These are phyloP conservation scores for Siderastrea radians DNA, from an alignment of 92 coral and sea anemone genomes.

Conservation along the genomic window DNA sequence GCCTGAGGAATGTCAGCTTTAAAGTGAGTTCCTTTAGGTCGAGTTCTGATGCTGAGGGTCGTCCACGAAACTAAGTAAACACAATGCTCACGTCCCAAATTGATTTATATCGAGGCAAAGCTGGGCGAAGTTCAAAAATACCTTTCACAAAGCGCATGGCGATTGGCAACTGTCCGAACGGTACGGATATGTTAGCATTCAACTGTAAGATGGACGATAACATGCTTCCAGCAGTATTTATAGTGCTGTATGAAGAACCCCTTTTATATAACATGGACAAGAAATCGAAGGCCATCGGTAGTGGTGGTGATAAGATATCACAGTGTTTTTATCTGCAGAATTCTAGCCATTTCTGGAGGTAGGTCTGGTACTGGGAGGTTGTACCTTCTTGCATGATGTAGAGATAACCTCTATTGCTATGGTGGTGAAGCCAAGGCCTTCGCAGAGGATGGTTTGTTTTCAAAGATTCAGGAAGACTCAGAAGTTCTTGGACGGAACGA, in stretches of 20 bases:
- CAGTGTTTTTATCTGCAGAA: slow-evolving; percentile 18
- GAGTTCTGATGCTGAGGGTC: slow-evolving; percentile 27
- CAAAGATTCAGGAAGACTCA: slow-evolving; percentile 36
- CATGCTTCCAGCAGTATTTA: slow-evolving; percentile 59
- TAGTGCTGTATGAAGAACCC: slow-evolving; percentile 44
- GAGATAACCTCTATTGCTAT: slow-evolving; percentile 14
- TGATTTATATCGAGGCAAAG: slow-evolving; percentile 36
- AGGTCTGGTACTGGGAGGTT: slow-evolving; percentile 40
- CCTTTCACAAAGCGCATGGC: slow-evolving; percentile 67
- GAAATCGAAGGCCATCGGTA: slow-evolving; percentile 46
- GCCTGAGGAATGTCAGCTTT: slow-evolving; percentile 44
- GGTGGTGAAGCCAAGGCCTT: slow-evolving; percentile 20
- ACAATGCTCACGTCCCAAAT: slow-evolving; percentile 55
- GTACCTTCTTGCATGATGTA: slow-evolving; percentile 56
- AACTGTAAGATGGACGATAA: slow-evolving; percentile 42
- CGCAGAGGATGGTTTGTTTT: slow-evolving; percentile 8
- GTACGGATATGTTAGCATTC: neutral
- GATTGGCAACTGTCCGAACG: slow-evolving; percentile 64
- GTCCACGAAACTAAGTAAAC: slow-evolving; percentile 26
- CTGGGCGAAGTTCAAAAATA: slow-evolving; percentile 44
- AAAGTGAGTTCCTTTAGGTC: slow-evolving; percentile 34
- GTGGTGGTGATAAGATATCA: slow-evolving; percentile 19
- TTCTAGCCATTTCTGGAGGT: slow-evolving; percentile 54
- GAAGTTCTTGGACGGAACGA: slow-evolving; percentile 51
- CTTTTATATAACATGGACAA: slow-evolving; percentile 38